Evolutionary conservation across 2,888 invertebrate genomes (phyloP).

Genomic region (Erannis defoliaria): DNA sequence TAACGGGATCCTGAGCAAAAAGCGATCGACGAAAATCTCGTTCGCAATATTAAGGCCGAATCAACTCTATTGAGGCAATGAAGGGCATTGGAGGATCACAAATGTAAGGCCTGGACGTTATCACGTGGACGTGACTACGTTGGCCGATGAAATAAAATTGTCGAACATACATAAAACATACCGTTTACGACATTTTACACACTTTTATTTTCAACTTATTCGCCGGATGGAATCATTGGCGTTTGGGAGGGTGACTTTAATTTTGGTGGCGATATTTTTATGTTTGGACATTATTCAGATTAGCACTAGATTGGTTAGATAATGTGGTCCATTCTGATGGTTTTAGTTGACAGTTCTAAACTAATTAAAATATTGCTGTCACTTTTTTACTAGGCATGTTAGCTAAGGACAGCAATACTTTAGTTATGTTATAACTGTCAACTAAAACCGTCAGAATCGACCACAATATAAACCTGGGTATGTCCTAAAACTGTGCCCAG

Average conservation of each 20-base stretch:
- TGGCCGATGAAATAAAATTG: conserved; percentile 55
- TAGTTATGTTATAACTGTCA: too few species aligned
- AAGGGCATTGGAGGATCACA: conserved; percentile 57
- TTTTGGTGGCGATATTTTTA: conserved; percentile 15
- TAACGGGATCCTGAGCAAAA: conserved; percentile 23
- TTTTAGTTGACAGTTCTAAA: too few species aligned
- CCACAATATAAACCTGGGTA: too few species aligned
- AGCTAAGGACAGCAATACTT: too few species aligned
- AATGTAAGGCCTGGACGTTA: conserved; percentile 54
- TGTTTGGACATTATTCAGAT: not conserved
- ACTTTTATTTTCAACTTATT: conserved; percentile 40
- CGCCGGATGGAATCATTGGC: conserved; percentile 22
- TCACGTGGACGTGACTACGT: conserved; percentile 62
- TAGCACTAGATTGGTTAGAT: too few species aligned
- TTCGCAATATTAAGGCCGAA: conserved; percentile 52
- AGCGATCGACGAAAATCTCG: conserved; percentile 45
- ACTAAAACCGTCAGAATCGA: too few species aligned
- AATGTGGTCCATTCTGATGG: too few species aligned
- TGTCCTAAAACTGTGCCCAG: too few species aligned
- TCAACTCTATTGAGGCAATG: conserved; percentile 52
- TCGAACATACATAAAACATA: conserved; percentile 52
- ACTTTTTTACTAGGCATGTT: too few species aligned
- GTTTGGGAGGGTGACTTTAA: not conserved
- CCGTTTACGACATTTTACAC: conserved; percentile 40
- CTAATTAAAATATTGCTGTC: too few species aligned